Percentiles rank a stretch among this genome's conserved stretches.
Conservation (phyloP, 2,113 vertebrate genomes). For the Herpailurus yagouaroundi region DNA sequence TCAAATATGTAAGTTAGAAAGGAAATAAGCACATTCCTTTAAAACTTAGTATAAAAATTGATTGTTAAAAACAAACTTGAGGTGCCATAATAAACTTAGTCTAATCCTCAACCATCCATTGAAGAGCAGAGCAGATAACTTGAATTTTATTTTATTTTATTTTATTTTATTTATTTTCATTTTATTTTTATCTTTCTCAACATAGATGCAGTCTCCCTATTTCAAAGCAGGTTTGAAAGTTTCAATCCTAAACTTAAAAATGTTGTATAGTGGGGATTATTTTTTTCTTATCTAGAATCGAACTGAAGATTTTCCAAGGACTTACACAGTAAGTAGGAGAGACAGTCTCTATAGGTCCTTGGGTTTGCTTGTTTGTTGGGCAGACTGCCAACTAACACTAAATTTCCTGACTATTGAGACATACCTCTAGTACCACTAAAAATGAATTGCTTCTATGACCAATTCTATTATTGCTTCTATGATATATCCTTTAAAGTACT, state of each 20-base stretch:
- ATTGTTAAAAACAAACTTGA: not conserved
- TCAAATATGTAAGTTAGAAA: not conserved
- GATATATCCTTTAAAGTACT: not conserved
- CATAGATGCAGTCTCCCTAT: not conserved
- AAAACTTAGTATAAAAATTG: not conserved
- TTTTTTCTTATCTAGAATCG: slow-evolving; percentile 45
- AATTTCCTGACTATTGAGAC: not conserved
- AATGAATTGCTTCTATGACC: not conserved
- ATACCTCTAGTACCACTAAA: not conserved
- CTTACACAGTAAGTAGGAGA: not conserved
- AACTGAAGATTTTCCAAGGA: slow-evolving; percentile 42
- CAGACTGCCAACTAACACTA: not conserved
- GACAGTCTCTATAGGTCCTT: not conserved
- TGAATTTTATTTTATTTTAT: not conserved
- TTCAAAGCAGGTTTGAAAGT: not conserved
- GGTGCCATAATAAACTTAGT: not conserved
- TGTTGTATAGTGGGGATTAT: not conserved
- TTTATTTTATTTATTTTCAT: not conserved
- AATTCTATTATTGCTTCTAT: not conserved
- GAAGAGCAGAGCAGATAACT: not conserved
- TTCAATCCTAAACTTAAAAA: slow-evolving; percentile 1
- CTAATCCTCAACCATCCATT: not conserved
- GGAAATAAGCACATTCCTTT: not conserved
- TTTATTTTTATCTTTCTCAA: not conserved
- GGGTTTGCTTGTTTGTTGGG: slow-evolving; percentile 25